A percentile compares a stretch with the other conserved stretches of the same genome.
These are phyloP conservation scores for Hycleus cichorii DNA, from an alignment of 1,140 invertebrate genomes.

Conservation along the genomic window DNA sequence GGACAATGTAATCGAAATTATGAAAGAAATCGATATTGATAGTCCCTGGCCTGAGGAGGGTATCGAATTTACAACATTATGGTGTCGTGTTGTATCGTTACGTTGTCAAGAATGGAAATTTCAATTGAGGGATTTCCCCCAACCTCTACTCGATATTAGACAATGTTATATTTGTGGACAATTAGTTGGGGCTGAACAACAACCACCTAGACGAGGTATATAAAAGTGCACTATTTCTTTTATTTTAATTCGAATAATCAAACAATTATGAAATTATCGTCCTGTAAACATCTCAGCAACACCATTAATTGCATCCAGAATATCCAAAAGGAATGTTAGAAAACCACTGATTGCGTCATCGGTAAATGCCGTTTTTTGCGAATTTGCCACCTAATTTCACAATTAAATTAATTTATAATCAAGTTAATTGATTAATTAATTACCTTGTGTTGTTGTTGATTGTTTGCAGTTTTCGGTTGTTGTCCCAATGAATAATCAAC, in stretches of 20 bases:
- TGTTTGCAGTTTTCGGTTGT: too few relatives aligned
- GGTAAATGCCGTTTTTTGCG: constrained; percentile 1
- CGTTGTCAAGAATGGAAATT: constrained; percentile 80
- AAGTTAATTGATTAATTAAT: too few relatives aligned
- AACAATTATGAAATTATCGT: too few relatives aligned
- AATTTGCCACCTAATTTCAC: background rate
- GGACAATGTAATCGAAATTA: constrained; percentile 65
- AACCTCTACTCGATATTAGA: constrained; percentile 78
- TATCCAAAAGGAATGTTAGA: background rate
- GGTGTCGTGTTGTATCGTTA: constrained; percentile 79
- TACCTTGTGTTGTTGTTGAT: too few relatives aligned
- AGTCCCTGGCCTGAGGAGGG: constrained; percentile 88
- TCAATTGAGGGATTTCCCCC: constrained; percentile 91
- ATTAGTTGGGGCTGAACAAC: constrained; percentile 82
- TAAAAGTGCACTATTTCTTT: background rate
- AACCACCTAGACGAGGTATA: constrained; percentile 67
- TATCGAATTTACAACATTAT: constrained; percentile 84
- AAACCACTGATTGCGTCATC: background rate
- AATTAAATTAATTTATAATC: too few relatives aligned
- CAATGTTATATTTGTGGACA: constrained; percentile 82
- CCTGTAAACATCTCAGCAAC: background rate
- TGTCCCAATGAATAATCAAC: too few relatives aligned
- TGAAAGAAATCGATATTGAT: constrained; percentile 75
- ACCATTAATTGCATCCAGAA: background rate
- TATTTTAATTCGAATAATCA: background rate